Evolutionary conservation across 2,113 vertebrate genomes (phyloP), one percentile per base, ranked within the genome.

Genomic region (Lophotis ruficrista): DNA sequence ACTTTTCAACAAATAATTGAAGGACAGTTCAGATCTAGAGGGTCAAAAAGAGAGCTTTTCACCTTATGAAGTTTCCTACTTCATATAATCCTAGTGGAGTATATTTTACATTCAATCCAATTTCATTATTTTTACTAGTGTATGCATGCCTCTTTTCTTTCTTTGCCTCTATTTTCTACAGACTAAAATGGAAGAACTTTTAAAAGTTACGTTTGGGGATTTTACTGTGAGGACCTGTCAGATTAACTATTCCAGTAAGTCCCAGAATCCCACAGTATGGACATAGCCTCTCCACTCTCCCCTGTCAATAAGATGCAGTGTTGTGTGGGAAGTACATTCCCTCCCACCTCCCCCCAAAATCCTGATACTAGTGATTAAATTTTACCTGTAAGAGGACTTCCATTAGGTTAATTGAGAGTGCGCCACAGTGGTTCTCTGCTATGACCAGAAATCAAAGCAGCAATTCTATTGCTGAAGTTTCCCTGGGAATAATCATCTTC

Each of bases 281-380:
- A 33, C 19, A 37, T 2, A 53, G 24, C 17, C 20, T 71, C 28
- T 77, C 23, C 35, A 64, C 10, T 7, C 23, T 30, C 38, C 10
- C 3, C 28, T 35, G 23, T 41, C 10, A 28, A 1, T 41, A 72
- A 22, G 12, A 61, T 43, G 12, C 31, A 54, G 15, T 35, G 45
- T 54, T 4, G 1, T 21, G 30, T 35, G 5, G 51, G 37, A 66
- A 12, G n/a, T 35, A n/a, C n/a, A 16, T 58, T 45, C 10, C 5
- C 27, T 11, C 4, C 3, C 2, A 10, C 15, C 6, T 9, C 4
- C 4, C 9, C 16, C 19, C 2, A 6, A 72, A 79, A 72, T 72
- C 31, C n/a, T 43, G 22, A 65, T 41, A 13, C 25, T 61, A 24
- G 47, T 37, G 18, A 56, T 68, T 79, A 22, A 65, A 61, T 78